Percentiles rank a stretch among this genome's conserved stretches.
Evolutionary conservation across 2,797 vertebrate species (phyloP).

Genomic region (Microchirus variegatus): DNA sequence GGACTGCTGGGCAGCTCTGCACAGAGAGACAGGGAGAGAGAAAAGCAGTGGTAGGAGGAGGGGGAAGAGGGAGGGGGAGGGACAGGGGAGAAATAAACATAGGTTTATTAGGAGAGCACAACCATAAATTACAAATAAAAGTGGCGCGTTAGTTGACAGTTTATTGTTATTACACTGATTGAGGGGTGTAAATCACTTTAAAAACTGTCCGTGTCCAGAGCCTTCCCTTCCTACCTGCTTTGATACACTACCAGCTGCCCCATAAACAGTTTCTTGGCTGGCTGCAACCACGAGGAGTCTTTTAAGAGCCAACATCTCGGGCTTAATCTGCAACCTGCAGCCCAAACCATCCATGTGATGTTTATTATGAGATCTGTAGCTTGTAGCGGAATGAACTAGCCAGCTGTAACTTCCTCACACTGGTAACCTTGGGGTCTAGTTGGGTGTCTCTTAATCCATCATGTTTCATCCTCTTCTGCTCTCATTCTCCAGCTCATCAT

Average conservation of each 20-base stretch:
- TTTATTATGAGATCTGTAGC: slow-evolving; percentile 77
- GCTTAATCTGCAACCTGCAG: slow-evolving; percentile 79
- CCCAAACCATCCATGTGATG: slow-evolving; percentile 79
- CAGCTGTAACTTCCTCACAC: slow-evolving; percentile 73
- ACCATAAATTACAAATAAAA: slow-evolving; percentile 76
- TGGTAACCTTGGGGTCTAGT: slow-evolving; percentile 69
- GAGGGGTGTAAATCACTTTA: slow-evolving; percentile 73
- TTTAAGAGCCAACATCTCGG: slow-evolving; percentile 77
- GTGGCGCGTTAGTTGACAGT: slow-evolving; percentile 69
- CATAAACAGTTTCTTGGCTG: slow-evolving; percentile 75
- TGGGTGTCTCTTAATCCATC: slow-evolving; percentile 62
- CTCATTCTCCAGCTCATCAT: slow-evolving; percentile 33
- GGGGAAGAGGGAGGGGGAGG: slow-evolving; percentile 16
- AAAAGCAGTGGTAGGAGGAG: background rate
- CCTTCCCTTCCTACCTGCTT: slow-evolving; percentile 67
- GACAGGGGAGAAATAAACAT: slow-evolving; percentile 63
- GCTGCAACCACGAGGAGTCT: slow-evolving; percentile 67
- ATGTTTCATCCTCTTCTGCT: slow-evolving; percentile 67
- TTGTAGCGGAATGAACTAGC: slow-evolving; percentile 66
- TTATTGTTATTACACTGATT: slow-evolving; percentile 78
- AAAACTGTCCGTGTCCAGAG: slow-evolving; percentile 56
- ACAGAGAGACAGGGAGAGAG: slow-evolving; percentile 38
- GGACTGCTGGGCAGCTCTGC: slow-evolving; percentile 91
- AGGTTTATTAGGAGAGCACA: slow-evolving; percentile 67
- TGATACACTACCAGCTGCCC: slow-evolving; percentile 67